Percentiles rank a stretch among this genome's conserved stretches.
Conservation (phyloP, 2,113 vertebrate species). For the Raja brachyura region DNA sequence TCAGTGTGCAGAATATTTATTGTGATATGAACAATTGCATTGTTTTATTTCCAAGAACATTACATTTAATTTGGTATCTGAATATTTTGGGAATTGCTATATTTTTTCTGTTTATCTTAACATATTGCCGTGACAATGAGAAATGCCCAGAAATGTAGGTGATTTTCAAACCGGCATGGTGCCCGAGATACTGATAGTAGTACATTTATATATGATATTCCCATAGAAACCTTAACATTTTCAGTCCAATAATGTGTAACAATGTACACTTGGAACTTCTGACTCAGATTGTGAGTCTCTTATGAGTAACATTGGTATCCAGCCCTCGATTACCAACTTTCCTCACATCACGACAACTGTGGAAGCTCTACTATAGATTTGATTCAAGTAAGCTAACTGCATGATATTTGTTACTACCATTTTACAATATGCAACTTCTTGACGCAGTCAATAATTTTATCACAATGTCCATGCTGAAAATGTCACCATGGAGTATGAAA, state of each 20-base stretch:
- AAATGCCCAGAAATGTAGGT: conserved; percentile 2
- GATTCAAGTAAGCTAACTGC: not conserved
- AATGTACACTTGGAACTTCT: too few relatives aligned
- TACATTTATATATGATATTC: not conserved
- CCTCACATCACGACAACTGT: not conserved
- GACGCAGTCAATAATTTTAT: not conserved
- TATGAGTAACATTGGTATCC: not conserved
- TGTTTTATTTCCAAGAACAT: not conserved
- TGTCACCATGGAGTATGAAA: not conserved
- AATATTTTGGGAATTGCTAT: not conserved
- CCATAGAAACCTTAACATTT: not conserved
- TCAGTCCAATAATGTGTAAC: conserved; percentile 21
- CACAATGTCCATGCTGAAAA: not conserved
- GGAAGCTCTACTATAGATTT: not conserved
- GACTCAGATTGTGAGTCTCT: not conserved
- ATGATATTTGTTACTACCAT: not conserved
- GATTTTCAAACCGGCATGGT: not conserved
- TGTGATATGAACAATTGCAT: not conserved
- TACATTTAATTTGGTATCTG: not conserved
- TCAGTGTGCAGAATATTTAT: not conserved
- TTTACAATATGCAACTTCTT: not conserved
- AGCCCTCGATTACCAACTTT: not conserved
- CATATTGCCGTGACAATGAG: not conserved
- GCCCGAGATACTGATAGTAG: not conserved
- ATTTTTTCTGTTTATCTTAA: not conserved